Conservation (phyloP, 2,797 vertebrate genomes). For the Hoplostethus atlanticus region DNA sequence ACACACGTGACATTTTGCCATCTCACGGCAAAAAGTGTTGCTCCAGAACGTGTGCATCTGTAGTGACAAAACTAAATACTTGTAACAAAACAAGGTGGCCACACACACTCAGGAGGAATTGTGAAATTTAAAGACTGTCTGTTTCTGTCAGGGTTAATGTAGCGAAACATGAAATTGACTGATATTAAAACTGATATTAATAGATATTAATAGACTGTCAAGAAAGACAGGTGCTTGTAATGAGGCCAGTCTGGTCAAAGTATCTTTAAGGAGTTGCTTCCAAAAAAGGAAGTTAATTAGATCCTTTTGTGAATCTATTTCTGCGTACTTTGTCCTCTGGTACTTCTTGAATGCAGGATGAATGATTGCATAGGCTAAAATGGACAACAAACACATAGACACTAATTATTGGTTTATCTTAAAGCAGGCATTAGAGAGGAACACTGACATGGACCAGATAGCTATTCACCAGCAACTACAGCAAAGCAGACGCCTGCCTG, state of each 20-base stretch:
- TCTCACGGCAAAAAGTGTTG: background rate
- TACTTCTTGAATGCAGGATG: slow-evolving; percentile 11
- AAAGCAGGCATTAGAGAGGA: slow-evolving; percentile 8
- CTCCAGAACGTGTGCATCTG: background rate
- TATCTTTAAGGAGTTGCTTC: slow-evolving; percentile 42
- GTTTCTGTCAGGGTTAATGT: slow-evolving; percentile 41
- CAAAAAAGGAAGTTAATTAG: slow-evolving; percentile 57
- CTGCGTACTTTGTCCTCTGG: slow-evolving; percentile 10
- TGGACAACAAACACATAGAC: slow-evolving; percentile 5
- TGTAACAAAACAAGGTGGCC: background rate
- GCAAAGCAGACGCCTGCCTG: background rate
- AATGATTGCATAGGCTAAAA: slow-evolving; percentile 26
- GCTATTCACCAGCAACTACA: background rate
- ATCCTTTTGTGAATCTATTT: slow-evolving; percentile 38
- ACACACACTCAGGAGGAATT: background rate
- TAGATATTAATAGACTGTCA: slow-evolving; percentile 54
- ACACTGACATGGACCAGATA: slow-evolving; percentile 3
- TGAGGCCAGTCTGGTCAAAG: slow-evolving; percentile 46
- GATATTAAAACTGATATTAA: too few species aligned
- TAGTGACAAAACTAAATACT: background rate
- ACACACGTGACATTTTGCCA: too few species aligned
- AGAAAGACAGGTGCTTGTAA: slow-evolving; percentile 48
- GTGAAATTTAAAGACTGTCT: too few species aligned
- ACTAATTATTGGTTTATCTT: slow-evolving; percentile 5
- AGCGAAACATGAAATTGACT: slow-evolving; percentile 33